A percentile compares a stretch with the other conserved stretches of the same genome.
Evolutionary conservation across 2,888 invertebrate genomes (phyloP).

Genomic region (Callinectes sapidus): DNA sequence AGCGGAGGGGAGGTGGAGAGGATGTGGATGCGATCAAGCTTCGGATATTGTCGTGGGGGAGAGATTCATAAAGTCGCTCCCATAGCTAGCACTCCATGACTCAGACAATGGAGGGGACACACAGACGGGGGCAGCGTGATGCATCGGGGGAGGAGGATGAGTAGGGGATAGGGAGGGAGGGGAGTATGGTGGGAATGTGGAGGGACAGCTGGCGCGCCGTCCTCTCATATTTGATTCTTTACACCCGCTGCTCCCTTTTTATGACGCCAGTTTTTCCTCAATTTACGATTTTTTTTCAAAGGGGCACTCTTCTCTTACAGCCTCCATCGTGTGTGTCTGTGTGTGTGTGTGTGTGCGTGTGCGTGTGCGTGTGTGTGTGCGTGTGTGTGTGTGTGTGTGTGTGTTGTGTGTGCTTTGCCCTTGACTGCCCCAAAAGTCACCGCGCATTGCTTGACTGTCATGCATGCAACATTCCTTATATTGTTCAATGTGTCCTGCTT

Average conservation of each 20-base stretch:
- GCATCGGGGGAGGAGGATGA: slow-evolving; percentile 6
- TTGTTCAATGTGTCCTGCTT: background rate
- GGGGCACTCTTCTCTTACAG: slow-evolving; percentile 35
- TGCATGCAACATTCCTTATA: background rate
- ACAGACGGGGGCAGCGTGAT: background rate
- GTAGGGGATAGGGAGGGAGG: background rate
- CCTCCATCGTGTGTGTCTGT: background rate
- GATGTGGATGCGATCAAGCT: background rate
- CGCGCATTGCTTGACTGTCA: background rate
- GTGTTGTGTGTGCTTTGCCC: background rate
- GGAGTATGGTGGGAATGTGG: background rate
- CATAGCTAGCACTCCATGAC: slow-evolving; percentile 10
- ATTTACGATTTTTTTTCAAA: slow-evolving; percentile 30
- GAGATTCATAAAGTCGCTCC: slow-evolving; percentile 33
- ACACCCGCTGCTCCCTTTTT: slow-evolving; percentile 32
- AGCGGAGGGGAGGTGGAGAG: background rate
- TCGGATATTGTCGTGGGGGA: slow-evolving; percentile 16
- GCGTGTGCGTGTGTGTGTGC: background rate
- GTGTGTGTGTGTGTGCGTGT: slow-evolving; percentile 24
- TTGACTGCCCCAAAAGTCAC: background rate
- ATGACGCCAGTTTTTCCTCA: slow-evolving; percentile 34
- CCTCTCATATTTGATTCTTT: slow-evolving; percentile 32
- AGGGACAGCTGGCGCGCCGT: slow-evolving; percentile 29
- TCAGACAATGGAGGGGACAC: slow-evolving; percentile 21
- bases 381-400: slow-evolving; percentile 20